Percentiles rank a stretch among this genome's conserved stretches.
Evolutionary conservation across 2,797 vertebrate species (phyloP).

Genomic region (Cercopithecus mitis): DNA sequence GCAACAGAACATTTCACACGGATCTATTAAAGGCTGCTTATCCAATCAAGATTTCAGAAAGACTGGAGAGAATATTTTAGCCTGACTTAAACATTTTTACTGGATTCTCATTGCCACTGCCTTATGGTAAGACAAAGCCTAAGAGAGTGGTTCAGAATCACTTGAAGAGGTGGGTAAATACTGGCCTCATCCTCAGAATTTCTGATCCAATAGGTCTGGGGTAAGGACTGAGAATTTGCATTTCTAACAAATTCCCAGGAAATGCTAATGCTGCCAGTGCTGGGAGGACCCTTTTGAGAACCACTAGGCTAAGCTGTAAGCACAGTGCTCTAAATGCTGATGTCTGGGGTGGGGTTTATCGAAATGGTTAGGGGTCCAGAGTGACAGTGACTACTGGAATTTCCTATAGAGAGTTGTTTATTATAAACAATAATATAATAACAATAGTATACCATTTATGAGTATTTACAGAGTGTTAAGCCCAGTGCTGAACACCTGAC

Average conservation of each 20-base stretch:
- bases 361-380: not conserved
- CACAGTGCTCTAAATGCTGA: not conserved
- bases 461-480: not conserved
- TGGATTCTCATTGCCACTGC: not conserved
- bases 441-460: not conserved
- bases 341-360: not conserved
- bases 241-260: not conserved
- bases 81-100: constrained; percentile 46
- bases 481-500: not conserved
- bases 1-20: constrained; percentile 57
- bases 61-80: not conserved
- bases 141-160: not conserved
- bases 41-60: constrained; percentile 30
- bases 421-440: not conserved
- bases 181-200: not conserved
- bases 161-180: not conserved
- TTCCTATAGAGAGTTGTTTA: not conserved
- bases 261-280: not conserved
- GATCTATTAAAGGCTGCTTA: constrained; percentile 59
- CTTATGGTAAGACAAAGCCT: not conserved
- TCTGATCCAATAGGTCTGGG: not conserved
- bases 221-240: not conserved
- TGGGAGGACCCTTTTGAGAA: not conserved
- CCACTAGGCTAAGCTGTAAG: not conserved
- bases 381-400: not conserved